Conservation (phyloP, 2,113 vertebrate genomes). For the Chionis minor region DNA sequence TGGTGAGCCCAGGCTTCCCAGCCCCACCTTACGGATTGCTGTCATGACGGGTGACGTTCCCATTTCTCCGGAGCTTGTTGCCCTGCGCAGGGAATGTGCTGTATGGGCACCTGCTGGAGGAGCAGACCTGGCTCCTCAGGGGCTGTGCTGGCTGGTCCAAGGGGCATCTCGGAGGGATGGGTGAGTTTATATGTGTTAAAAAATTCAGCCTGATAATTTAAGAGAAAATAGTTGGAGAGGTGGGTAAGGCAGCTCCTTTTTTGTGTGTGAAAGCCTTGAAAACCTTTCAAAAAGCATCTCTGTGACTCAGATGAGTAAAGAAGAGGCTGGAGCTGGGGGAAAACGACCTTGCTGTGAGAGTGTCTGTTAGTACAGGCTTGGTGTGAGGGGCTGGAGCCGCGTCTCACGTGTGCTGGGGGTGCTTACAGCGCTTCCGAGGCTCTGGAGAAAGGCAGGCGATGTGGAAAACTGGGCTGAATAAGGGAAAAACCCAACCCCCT, state of each 20-base stretch:
- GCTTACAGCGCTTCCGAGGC: fast-evolving
- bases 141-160: not conserved
- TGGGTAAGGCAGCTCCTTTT: not conserved
- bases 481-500: fast-evolving
- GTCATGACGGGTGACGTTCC: fast-evolving
- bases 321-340: not conserved
- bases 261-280: fast-evolving
- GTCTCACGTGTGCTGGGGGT: fast-evolving
- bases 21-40: fast-evolving
- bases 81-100: fast-evolving
- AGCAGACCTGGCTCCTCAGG: fast-evolving
- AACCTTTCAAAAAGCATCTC: fast-evolving
- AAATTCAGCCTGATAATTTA: too few species aligned
- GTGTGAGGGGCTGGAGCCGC: not conserved
- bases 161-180: fast-evolving
- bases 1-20: fast-evolving
- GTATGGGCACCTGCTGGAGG: fast-evolving
- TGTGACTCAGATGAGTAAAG: not conserved
- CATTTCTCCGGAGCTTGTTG: not conserved
- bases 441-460: fast-evolving
- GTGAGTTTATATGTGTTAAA: fast-evolving
- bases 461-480: not conserved
- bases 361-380: fast-evolving
- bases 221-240: fast-evolving
- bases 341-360: fast-evolving